Conservation (phyloP, 2,113 vertebrate species). For the Cebidichthys violaceus region DNA sequence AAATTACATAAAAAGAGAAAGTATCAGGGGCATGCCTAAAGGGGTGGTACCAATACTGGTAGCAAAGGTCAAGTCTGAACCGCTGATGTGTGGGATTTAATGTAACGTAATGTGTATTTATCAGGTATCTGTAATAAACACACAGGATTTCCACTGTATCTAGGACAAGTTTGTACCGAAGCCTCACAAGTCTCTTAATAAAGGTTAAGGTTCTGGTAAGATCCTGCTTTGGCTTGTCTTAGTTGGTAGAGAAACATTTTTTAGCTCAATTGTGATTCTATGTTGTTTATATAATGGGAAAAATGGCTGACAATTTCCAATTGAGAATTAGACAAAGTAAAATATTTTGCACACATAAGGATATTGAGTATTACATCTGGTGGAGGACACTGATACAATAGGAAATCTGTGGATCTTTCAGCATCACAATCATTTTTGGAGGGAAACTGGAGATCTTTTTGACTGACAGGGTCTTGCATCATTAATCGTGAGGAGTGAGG, state of each 20-base stretch:
- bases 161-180: no score
- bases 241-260: no score
- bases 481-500: neutral
- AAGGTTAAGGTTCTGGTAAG: no score
- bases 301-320: conserved; percentile 47
- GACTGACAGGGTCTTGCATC: neutral
- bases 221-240: no score
- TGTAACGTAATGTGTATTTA: neutral
- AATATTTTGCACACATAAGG: conserved; percentile 9
- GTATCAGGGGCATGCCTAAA: neutral
- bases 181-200: no score
- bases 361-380: neutral
- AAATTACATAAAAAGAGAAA: conserved; percentile 18
- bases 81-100: neutral
- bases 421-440: neutral
- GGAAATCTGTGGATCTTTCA: neutral
- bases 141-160: no score
- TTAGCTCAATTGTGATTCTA: neutral
- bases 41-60: no score
- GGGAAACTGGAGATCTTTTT: neutral
- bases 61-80: conserved; percentile 40
- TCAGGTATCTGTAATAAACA: neutral
- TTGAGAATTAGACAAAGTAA: conserved; percentile 36
- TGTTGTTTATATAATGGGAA: conserved; percentile 28
- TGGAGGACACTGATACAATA: neutral